Evolutionary conservation across 2,797 vertebrate species (phyloP), one percentile per base, ranked within the genome.

Genomic region (Girardinus metallicus): DNA sequence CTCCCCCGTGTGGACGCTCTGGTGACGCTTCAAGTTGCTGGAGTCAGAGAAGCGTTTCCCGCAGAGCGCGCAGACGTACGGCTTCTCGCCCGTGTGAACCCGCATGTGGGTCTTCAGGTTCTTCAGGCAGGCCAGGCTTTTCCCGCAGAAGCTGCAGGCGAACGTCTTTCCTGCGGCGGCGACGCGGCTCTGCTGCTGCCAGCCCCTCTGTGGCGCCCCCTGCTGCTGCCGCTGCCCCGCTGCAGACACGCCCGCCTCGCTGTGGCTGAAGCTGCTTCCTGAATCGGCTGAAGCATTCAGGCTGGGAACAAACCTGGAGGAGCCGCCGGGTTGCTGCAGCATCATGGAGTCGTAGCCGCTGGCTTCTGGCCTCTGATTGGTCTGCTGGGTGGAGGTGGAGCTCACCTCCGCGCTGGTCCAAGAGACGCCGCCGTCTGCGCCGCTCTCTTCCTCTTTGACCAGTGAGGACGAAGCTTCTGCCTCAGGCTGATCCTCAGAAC

Each of bases 1-100:
- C 87, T 96, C 95, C 0, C 95, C 95, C 0, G 95, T 96, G 91
- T 96, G 95, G 1, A 96, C 95, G 34, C 93, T 96, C 93, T 96
- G 95, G 91, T 96, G 95, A 31, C 95, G 93, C 4, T 95, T 95
- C 8, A 96, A 92, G 85, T 96, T 95, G 80, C 95, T 95, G 64
- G 95, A 94, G 85, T 96, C 94, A 0, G 95, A 95, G 85, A 96
- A 96, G 73, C 94, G 91, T 26, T 95, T 96, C 0, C 94, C 93
- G 44, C 95, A 96, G 76, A 95, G 95, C 26, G 81, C 51, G 34
- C 95, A 96, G 81, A 92, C 81, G 39, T 94, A 96, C 0, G 95
- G 95, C 18, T 95, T 95, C 84, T 96, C 95, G 0, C 95, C 95
- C 0, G 95, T 96, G 92, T 96, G 95, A 60, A 96, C 95, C 82